Conservation (phyloP, 2,797 vertebrate genomes). For the Spea hammondii region DNA sequence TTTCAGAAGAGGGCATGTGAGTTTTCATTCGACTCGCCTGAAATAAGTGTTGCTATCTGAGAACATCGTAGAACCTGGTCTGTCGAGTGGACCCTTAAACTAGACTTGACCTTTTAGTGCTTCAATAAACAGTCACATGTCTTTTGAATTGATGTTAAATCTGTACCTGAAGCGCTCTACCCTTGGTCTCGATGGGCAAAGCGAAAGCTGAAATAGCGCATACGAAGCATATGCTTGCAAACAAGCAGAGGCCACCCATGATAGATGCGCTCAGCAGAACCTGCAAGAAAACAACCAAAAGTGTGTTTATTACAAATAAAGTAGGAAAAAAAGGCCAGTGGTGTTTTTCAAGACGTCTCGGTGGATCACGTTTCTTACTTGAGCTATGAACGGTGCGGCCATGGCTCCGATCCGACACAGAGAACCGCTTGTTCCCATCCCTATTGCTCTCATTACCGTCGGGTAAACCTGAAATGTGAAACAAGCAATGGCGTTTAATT, state of each 20-base stretch:
- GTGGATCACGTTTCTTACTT: constrained; percentile 67
- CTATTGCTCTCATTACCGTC: constrained; percentile 80
- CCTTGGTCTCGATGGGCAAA: constrained; percentile 87
- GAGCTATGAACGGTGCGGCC: constrained; percentile 91
- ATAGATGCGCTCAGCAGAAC: constrained; percentile 84
- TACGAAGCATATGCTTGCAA: constrained; percentile 73
- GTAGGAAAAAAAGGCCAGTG: neutral
- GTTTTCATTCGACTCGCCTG: no score
- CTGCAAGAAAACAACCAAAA: constrained; percentile 59
- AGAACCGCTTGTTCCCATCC: constrained; percentile 89
- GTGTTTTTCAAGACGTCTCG: neutral
- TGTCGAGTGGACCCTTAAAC: no score
- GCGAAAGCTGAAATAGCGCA: constrained; percentile 77
- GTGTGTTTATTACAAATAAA: no score
- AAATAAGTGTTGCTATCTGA: no score
- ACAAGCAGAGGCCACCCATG: constrained; percentile 76
- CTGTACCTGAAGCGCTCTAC: constrained; percentile 81
- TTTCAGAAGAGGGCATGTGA: no score
- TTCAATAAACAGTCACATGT: no score
- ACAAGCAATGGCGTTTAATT: no score
- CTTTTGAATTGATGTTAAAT: no score
- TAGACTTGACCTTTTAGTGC: no score
- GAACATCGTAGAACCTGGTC: no score
- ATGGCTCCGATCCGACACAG: constrained; percentile 90
- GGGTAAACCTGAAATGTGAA: constrained; percentile 82